Base-by-base conservation (phyloP, 1,140 invertebrate species). In the Coelopa frigida region DNA sequence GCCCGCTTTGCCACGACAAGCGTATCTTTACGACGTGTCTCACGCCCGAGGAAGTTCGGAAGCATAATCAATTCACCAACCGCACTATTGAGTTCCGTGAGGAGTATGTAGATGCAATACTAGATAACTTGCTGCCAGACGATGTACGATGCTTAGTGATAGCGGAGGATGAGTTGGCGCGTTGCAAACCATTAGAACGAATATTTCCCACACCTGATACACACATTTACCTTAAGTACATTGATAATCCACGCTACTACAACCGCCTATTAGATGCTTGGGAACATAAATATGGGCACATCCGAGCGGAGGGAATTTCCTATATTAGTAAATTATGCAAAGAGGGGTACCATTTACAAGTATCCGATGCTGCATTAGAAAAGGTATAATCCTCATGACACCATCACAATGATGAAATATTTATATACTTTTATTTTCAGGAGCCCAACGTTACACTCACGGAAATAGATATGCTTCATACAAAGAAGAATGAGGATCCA, bases 191-290 rank as follows among this genome's bases (percentile, higher is more conserved):
- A 32, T 89, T 95, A 60, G 78, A 87, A 57, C 80, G 89, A 38
- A 84, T 98, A 46, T 98, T 96, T 66, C 95, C 95, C 3, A 87
- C 87, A 1, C 54, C 72, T 1, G 73, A 79, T 20, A 84, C 84
- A 4, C 73, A 87, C 62, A 72, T 77, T 21, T 98, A 95, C 70
- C 77, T 93, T 36, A 74, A 80, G 36, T 96, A 78, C 70, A 85
- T 97, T 60, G 83, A 93, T 52, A 78, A 80, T 5, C 81, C 86
- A 3, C 73, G 89, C 17, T 99, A 99, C 70, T 94, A 96, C 67
- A 97, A 97, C 71, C 76, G 92, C 31, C 73, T 99, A 29, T 76
- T 97, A 49, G 87, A 95, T 68, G 90, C 91, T 14, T 98, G 94
- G 93, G 89, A 94, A 71, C 67, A 72, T 7, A 78, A 80, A 51